phyloP scores from a whole-genome alignment of 2,797 vertebrate species.

The Ateles fusciceps region DNA sequence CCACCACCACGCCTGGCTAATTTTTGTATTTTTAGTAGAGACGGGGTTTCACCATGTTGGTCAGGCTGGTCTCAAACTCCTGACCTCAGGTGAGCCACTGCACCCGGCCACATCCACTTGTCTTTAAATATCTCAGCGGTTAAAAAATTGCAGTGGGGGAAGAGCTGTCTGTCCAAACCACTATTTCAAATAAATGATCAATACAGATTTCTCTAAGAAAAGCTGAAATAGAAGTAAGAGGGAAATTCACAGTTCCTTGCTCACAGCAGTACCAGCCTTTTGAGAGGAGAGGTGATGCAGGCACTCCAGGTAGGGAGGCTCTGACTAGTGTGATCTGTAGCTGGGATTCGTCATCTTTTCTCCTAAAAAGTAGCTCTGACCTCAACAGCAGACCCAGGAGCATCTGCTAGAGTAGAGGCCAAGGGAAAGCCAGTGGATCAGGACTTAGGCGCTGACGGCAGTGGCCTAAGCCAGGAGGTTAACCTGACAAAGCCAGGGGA shows the following conservation, averaged over 20 bases:
- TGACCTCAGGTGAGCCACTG: neutral
- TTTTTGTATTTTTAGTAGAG: neutral
- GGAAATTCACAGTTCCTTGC: fast-evolving
- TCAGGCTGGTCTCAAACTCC: neutral
- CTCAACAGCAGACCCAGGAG: neutral
- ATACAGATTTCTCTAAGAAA: neutral
- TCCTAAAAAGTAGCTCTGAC: neutral
- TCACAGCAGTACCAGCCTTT: fast-evolving
- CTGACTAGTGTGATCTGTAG: neutral
- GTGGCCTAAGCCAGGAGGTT: fast-evolving
- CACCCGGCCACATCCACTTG: neutral
- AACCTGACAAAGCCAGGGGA: fast-evolving
- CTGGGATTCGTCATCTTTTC: neutral
- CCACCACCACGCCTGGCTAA: neutral
- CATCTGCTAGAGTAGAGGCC: neutral
- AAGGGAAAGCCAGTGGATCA: neutral
- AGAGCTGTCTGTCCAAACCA: neutral
- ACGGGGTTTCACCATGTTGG: neutral
- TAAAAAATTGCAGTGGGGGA: neutral
- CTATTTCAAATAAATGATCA: neutral
- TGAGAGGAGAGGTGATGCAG: fast-evolving
- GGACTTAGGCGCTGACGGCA: neutral
- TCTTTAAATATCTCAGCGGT: neutral
- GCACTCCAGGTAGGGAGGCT: too few relatives aligned
- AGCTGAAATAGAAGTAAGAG: neutral